These are phyloP conservation scores for Macrocentrus cingulum DNA, from an alignment of 1,140 invertebrate species.

Conservation along the genomic window DNA sequence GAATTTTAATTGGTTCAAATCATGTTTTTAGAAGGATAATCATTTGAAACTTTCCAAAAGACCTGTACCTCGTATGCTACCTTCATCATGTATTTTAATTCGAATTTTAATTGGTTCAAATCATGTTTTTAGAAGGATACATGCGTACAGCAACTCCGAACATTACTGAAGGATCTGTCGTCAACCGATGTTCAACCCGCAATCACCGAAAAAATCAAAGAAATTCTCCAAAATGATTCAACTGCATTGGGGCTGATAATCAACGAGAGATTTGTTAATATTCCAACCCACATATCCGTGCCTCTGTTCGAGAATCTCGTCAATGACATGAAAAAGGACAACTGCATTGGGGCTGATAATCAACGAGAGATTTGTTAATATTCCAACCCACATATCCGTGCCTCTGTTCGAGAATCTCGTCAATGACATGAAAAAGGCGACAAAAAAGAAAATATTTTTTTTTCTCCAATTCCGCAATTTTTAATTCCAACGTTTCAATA, in stretches of 20 bases:
- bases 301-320: conserved; percentile 76
- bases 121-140: conserved; percentile 58
- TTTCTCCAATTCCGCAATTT: conserved; percentile 79
- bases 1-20: too few relatives aligned
- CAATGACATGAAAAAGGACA: conserved; percentile 75
- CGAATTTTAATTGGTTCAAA: not conserved
- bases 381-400: too few relatives aligned
- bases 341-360: too few relatives aligned
- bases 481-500: conserved; percentile 72
- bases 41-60: too few relatives aligned
- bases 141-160: conserved; percentile 67
- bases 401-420: too few relatives aligned
- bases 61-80: not conserved
- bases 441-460: conserved; percentile 74
- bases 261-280: conserved; percentile 84
- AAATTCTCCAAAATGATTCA: conserved; percentile 59
- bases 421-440: too few relatives aligned
- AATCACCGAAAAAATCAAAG: conserved; percentile 52
- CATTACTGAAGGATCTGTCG: conserved; percentile 63
- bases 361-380: too few relatives aligned
- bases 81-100: not conserved
- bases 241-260: conserved; percentile 69
- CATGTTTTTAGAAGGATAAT: too few relatives aligned
- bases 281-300: conserved; percentile 81
- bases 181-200: conserved; percentile 60